Evolutionary conservation across 2,797 vertebrate genomes (phyloP), one percentile per base, ranked within the genome.

Genomic region (Coregonus suidteri): DNA sequence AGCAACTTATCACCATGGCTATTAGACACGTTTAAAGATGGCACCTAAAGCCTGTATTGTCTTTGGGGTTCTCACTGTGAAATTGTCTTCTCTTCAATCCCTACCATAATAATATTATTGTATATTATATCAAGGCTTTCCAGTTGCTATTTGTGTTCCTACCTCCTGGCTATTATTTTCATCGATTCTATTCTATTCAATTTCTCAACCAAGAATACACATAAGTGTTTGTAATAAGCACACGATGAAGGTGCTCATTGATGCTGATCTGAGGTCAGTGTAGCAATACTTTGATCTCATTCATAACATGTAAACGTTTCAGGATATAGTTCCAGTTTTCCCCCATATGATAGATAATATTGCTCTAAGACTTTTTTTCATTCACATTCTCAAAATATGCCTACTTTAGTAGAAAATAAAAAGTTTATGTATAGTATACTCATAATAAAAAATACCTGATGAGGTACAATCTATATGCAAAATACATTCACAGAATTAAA

Each of bases 1-100:
- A 87, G 88, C 88, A 85, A 89, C 87, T 88, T 88, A 91, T 92
- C 90, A 85, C 78, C 85, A 89, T 91, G 88, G 88, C 86, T 90
- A 91, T 91, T 89, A 92, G 89, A 90, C 86, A 83, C 89, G 75
- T 87, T 86, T 86, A 47, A 47, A 83, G 86, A 87, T 82, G 84
- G 82, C 83, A 88, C 88, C 89, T 88, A 86, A 47, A 47, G 85
- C 15, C 56, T 6, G 16, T 59, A n/a, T 86, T 84, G 84, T 59
- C 81, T 85, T 74, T 74, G 62, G 86, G 88, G 87, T 87, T 81
- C 77, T 79, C 77, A 86, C 77, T 85, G 80, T 92, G 91, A 92
- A 92, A 92, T 92, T 47, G 90, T 84, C 78, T 84, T 89, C 85
- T 89, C 77, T 80, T 86, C 88, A 81, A 85, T 83, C 82, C 15